A percentile compares a stretch with the other conserved stretches of the same genome.
phyloP scores from a whole-genome alignment of 2,113 vertebrate species.

The Geococcyx californianus region DNA sequence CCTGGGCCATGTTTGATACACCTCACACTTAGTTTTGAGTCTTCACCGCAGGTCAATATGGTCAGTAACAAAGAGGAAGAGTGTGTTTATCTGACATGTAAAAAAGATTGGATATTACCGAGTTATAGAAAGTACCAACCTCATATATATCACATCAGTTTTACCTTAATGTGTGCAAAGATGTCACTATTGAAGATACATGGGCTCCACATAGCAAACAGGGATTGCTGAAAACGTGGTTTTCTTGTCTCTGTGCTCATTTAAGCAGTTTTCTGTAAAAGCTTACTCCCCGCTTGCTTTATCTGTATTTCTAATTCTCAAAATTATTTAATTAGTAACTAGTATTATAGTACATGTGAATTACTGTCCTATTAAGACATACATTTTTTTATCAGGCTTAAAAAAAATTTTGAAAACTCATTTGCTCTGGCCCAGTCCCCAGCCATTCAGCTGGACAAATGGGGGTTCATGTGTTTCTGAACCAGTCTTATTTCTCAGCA shows the following conservation, averaged over 20 bases:
- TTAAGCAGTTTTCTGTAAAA: conserved; percentile 60
- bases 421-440: not conserved
- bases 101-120: not conserved
- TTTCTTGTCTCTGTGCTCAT: not conserved
- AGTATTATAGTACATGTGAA: conserved; percentile 29
- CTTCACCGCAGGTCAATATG: not conserved
- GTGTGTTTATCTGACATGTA: not conserved
- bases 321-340: conserved; percentile 62
- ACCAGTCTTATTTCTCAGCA: not conserved
- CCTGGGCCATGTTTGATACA: not conserved
- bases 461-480: not conserved
- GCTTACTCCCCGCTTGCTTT: conserved; percentile 49
- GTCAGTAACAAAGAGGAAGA: not conserved
- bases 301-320: conserved; percentile 51
- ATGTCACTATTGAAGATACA: not conserved
- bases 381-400: not conserved
- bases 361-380: conserved; percentile 27
- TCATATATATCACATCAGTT: fast-evolving
- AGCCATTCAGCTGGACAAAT: not conserved
- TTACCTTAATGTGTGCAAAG: not conserved
- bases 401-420: not conserved
- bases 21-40: not conserved
- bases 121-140: not conserved
- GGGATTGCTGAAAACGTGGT: not conserved
- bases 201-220: not conserved